Base-by-base conservation (phyloP, 2,888 invertebrate genomes). In the Diaphora mendica region DNA sequence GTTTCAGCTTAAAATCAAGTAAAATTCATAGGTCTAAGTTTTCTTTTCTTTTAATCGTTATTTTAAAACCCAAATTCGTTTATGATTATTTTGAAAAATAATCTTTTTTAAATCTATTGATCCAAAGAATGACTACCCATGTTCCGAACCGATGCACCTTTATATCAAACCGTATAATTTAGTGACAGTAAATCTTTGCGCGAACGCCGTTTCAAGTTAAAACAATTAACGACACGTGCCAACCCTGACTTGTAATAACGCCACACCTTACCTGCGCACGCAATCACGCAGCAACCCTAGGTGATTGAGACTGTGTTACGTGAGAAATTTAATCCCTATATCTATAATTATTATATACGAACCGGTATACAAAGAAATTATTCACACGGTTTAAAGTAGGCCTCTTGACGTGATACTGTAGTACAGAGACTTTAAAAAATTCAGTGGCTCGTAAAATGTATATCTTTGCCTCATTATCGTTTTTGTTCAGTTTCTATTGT, bases 161-260 rank as follows among this genome's bases (percentile, higher is more conserved):
- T 84, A 85, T 88, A 90, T 89, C 86, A 85, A 84, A 89, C 85
- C 85, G 83, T 92, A 85, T 92, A 92, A 92, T 92, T 92, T 89
- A 79, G 83, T 81, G 82, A 81, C 87, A 89, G 90, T 91, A 90
- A 90, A 89, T 89, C 88, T 87, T 85, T 79, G 82, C 77, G 79
- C 80, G 71, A 74, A 80, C 83, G 85, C 78, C 82, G 84, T 77
- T 79, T 80, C 80, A 85, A 85, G 79, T 85, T 86, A 86, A 91
- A 91, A 92, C 92, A 93, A 93, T 94, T 92, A 92, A 77, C 51
- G 90, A 79, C 94, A 92, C 95, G 95, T 93, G 94, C 71, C 90
- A 82, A 73, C 86, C 87, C 88, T 87, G 87, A 84, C 85, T 85
- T 65, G 75, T 82, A 86, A 88, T 91, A 89, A 85, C 80, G 81